Evolutionary conservation across 2,888 invertebrate species (phyloP).

Genomic region (Agrochola lychnidis): DNA sequence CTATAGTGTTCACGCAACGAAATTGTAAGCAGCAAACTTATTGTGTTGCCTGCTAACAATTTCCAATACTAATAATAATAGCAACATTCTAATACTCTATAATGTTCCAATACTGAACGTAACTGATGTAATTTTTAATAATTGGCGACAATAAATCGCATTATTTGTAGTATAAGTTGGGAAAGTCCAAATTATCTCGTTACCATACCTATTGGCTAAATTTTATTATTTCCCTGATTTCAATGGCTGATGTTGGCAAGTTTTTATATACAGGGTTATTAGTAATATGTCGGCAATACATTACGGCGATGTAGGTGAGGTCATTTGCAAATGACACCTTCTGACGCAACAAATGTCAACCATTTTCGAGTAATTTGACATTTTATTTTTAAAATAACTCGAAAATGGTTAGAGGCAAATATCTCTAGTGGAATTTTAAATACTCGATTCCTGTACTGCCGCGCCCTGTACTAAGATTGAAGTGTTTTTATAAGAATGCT

Average conservation of each 20-base stretch:
- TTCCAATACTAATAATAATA: slow-evolving; percentile 37
- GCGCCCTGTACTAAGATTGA: slow-evolving; percentile 1
- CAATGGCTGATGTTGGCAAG: slow-evolving; percentile 47
- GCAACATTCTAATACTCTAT: slow-evolving; percentile 57
- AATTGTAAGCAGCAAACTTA: slow-evolving; percentile 36
- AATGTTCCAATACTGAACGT: slow-evolving; percentile 56
- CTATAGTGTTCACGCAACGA: slow-evolving; percentile 52
- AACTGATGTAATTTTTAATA: slow-evolving; percentile 57
- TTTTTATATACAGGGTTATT: background rate
- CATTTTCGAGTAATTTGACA: too few species aligned
- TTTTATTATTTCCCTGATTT: slow-evolving; percentile 49
- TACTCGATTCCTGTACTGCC: background rate
- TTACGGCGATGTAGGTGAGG: too few species aligned
- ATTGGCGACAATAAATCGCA: slow-evolving; percentile 72
- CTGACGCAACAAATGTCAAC: too few species aligned
- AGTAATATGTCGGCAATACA: too few species aligned
- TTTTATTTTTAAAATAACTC: too few species aligned
- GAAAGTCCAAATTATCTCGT: slow-evolving; percentile 70
- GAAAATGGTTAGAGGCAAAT: background rate
- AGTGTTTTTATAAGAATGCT: slow-evolving; percentile 34
- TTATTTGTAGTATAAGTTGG: slow-evolving; percentile 65
- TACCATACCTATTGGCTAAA: slow-evolving; percentile 69
- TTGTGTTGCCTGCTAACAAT: slow-evolving; percentile 39
- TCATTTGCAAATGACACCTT: too few species aligned
- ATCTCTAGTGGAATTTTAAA: background rate